Conservation (phyloP, 2,797 vertebrate genomes). For the Pseudopleuronectes americanus region DNA sequence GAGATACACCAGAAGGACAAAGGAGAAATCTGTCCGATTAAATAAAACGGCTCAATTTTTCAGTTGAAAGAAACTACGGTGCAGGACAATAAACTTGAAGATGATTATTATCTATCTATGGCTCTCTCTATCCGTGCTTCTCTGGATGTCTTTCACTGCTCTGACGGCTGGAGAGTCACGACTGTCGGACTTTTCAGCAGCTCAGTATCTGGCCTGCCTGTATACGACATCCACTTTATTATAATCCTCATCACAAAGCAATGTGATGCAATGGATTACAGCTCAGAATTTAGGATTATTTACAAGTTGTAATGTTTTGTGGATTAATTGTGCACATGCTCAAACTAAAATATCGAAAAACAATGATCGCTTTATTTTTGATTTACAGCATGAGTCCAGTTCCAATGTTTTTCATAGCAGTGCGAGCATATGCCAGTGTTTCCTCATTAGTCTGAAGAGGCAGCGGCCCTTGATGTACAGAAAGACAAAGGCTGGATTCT, state of each 20-base stretch:
- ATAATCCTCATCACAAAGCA: slow-evolving; percentile 63
- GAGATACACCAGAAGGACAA: slow-evolving; percentile 21
- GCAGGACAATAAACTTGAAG: slow-evolving; percentile 28
- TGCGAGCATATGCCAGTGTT: slow-evolving; percentile 38
- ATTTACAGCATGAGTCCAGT: slow-evolving; percentile 7
- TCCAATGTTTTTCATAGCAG: slow-evolving; percentile 27
- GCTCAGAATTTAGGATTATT: slow-evolving; percentile 15
- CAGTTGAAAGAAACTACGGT: slow-evolving; percentile 25
- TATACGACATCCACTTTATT: slow-evolving; percentile 36
- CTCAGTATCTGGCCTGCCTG: slow-evolving; percentile 44
- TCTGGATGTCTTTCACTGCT: slow-evolving; percentile 5
- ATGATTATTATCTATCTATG: slow-evolving; percentile 14
- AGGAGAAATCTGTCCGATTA: slow-evolving; percentile 11
- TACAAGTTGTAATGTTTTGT: slow-evolving; percentile 6
- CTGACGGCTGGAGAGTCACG: slow-evolving; percentile 30
- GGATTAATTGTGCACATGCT: neutral
- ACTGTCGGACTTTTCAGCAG: slow-evolving; percentile 49
- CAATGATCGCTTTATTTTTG: too few relatives aligned
- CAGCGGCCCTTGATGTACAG: slow-evolving; percentile 54
- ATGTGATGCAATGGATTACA: slow-evolving; percentile 31
- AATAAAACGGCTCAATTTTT: slow-evolving; percentile 21
- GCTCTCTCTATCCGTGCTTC: slow-evolving; percentile 4
- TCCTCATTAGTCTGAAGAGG: slow-evolving; percentile 73
- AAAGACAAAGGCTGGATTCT: slow-evolving; percentile 68
- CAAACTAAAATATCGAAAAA: neutral